Base-by-base conservation (phyloP, 35 echinoderm and acorn worm species). In the Anneissia japonica region DNA sequence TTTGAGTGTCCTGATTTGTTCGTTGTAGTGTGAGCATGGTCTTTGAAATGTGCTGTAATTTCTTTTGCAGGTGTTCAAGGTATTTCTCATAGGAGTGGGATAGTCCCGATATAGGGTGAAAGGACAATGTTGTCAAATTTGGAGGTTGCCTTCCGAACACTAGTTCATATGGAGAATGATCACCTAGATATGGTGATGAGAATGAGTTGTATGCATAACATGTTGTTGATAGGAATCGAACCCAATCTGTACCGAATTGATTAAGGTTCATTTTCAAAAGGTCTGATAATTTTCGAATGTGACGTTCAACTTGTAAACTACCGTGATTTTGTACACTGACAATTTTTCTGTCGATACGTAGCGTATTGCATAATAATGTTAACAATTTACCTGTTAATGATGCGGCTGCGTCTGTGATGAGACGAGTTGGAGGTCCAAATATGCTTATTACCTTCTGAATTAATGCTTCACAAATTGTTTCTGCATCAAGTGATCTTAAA, bases 131-230 rank as follows among this genome's bases (percentile, higher is more conserved):
- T 12, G 79, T 36, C n/a, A 81, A 36, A 10, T 81, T 28, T 13
- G 79, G 32, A 13, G 79, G 79, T 39, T 7, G n/a, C n/a, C 79
- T 81, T 32, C 79, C 79, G 79, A 81, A 81, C 5, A 39, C 79
- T 36, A 81, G n/a, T 87, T 55, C 19, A 41, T 13, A 88, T 16
- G 86, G 86, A 34, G 29, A 34, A 74, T 10, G 32, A 76, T 84
- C 72, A 14, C 89, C 84, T 34, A 91, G 33, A 73, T 86, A 55
- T 19, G 81, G 74, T 33, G 82, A 86, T 33, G 82, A 74, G 34
- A 90, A 90, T 19, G 81, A 85, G 46, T 90, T 90, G 74, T 90
- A 84, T 0, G 86, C 84, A 86, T 77, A 86, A 38, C 23, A 19
- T 13, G 36, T 38, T 74, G 84, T 86, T 33, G 72, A 1, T 14